phyloP scores from a whole-genome alignment of 2,797 vertebrate species.

The Poliocrania exsul region DNA sequence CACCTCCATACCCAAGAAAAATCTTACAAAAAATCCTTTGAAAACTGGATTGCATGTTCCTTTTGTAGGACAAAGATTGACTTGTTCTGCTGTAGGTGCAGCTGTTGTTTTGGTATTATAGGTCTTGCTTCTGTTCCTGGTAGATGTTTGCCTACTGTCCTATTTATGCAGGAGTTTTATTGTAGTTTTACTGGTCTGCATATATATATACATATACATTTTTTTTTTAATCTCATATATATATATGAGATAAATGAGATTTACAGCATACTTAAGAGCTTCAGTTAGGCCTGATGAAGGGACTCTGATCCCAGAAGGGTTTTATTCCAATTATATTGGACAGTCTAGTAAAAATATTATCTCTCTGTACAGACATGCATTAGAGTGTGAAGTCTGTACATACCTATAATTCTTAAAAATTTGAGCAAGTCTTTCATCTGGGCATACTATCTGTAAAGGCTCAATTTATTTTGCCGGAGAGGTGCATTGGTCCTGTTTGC shows the following conservation, averaged over 20 bases:
- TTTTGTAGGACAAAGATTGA: background rate
- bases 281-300: background rate
- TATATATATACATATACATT: no score
- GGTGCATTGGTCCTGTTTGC: background rate
- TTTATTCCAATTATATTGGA: background rate
- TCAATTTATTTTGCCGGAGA: background rate
- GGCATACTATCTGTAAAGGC: background rate
- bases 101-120: background rate
- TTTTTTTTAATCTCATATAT: no score
- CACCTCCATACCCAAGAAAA: accelerated
- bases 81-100: background rate
- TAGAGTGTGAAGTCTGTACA: background rate
- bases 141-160: background rate
- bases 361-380: background rate
- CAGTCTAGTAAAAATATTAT: background rate
- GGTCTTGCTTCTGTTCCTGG: background rate
- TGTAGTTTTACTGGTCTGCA: background rate
- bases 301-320: background rate
- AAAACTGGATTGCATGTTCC: background rate
- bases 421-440: background rate
- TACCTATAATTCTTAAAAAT: background rate
- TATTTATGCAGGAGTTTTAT: background rate
- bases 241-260: background rate
- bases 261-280: background rate
- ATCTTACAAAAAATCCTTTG: background rate